These are phyloP conservation scores for Danio rerio DNA, from an alignment of 2,113 vertebrate species.

Conservation along the genomic window GRCz12tu NC_133181.1:43633501-43634000, in stretches of 20 bases:
- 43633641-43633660: conserved; percentile 1
- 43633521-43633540: background rate
- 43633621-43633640: background rate
- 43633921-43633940: conserved; percentile 24
- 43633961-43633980: background rate
- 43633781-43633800: background rate
- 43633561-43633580: background rate
- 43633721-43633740: background rate
- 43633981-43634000: conserved; percentile 3
- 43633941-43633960: conserved; percentile 1
- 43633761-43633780: background rate
- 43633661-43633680: background rate
- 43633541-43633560: background rate
- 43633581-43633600: background rate
- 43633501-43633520: background rate
- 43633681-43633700: background rate
- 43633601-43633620: background rate
- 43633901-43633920: background rate
- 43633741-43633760: background rate
- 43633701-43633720: background rate
- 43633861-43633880: background rate
- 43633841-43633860: background rate
- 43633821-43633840: conserved; percentile 10
- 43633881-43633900: background rate
- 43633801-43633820: background rate